Evolutionary conservation across 2,797 vertebrate genomes (phyloP).

Genomic region (Acrossocheilus wenchowensis): DNA sequence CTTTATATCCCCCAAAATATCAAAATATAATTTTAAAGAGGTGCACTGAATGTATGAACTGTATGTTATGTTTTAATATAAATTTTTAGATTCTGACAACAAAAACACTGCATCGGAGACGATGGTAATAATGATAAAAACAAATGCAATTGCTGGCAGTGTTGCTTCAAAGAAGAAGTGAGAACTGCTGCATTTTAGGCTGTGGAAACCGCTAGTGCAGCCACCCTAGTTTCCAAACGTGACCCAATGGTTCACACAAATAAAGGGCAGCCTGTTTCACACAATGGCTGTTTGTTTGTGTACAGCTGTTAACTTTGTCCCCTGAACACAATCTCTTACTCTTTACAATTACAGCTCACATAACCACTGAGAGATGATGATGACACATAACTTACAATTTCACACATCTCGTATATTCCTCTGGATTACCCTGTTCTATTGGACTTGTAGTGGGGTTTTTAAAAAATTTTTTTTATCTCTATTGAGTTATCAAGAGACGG

Average conservation of each 20-base stretch:
- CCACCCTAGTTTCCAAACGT: slow-evolving; percentile 29
- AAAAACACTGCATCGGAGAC: not conserved
- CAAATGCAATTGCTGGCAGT: not conserved
- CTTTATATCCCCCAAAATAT: not conserved
- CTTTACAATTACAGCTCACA: slow-evolving; percentile 9
- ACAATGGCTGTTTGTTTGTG: slow-evolving; percentile 68
- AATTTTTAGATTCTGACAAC: not conserved
- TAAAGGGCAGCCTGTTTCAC: slow-evolving; percentile 63
- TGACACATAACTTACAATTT: not conserved
- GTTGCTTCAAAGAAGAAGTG: not conserved
- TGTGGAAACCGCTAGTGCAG: not conserved
- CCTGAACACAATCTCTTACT: slow-evolving; percentile 12
- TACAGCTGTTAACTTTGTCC: slow-evolving; percentile 19
- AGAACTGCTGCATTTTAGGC: slow-evolving; percentile 13
- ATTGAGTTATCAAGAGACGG: not conserved
- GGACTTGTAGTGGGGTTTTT: not conserved
- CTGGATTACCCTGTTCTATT: not conserved
- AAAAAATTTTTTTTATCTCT: not conserved
- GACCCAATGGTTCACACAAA: slow-evolving; percentile 53
- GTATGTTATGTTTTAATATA: not conserved
- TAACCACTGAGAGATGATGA: not conserved
- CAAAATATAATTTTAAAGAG: not conserved
- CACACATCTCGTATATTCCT: not conserved
- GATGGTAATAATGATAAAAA: not conserved
- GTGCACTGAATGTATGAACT: not conserved